Percentiles rank a stretch among this genome's conserved stretches.
Evolutionary conservation across 2,797 vertebrate genomes (phyloP).

Genomic region (Xiphorhynchus erythropygius): DNA sequence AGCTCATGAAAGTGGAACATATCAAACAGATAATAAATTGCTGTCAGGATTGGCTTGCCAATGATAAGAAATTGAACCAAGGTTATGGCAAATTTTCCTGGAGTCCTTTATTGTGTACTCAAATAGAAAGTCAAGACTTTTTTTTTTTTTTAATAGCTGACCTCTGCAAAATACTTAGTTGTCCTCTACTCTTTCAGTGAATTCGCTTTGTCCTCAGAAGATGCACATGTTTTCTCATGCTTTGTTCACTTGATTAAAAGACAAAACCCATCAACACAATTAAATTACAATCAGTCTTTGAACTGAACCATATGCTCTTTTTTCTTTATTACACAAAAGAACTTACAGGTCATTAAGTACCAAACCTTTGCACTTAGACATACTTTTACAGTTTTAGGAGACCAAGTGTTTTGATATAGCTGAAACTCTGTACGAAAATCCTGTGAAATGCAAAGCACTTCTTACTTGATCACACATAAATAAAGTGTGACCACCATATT

Average conservation of each 20-base stretch:
- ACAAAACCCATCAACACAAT: not conserved
- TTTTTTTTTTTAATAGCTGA: not conserved
- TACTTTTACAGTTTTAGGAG: not conserved
- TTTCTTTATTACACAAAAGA: not conserved
- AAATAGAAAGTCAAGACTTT: not conserved
- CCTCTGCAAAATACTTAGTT: not conserved
- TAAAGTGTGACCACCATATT: not conserved
- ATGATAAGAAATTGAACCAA: not conserved
- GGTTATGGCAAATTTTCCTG: constrained; percentile 6
- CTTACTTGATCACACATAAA: not conserved
- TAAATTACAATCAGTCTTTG: not conserved
- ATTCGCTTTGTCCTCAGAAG: not conserved
- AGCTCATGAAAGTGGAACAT: not conserved
- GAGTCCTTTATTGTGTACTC: not conserved
- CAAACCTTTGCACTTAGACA: not conserved
- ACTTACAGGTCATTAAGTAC: not conserved
- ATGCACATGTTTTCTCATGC: not conserved
- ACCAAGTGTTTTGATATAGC: not conserved
- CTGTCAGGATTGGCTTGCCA: not conserved
- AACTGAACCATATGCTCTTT: not conserved
- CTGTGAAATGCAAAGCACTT: not conserved
- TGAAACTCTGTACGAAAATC: not conserved
- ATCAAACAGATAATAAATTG: not conserved
- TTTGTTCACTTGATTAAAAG: constrained; percentile 18
- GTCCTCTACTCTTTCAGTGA: not conserved